Conservation (phyloP, 2,888 invertebrate species). For the Leucophora obtusa region DNA sequence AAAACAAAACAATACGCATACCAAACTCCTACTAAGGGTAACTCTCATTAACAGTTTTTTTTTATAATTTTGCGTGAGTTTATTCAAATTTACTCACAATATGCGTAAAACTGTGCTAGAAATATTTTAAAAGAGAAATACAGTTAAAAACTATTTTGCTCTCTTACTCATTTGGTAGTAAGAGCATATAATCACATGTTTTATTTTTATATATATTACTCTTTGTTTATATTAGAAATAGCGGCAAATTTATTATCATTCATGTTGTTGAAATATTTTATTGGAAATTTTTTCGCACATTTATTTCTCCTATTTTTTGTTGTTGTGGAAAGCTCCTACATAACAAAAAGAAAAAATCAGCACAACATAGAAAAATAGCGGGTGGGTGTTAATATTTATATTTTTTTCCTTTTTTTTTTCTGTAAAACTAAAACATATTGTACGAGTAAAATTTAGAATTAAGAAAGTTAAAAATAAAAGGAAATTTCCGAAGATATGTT, state of each 20-base stretch:
- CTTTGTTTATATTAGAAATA: slow-evolving; percentile 34
- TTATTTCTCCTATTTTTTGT: slow-evolving; percentile 25
- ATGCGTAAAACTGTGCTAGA: neutral
- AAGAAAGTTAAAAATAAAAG: neutral
- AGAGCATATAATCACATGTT: slow-evolving; percentile 34
- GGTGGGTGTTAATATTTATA: slow-evolving; percentile 34
- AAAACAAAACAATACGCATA: slow-evolving; percentile 9
- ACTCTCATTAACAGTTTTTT: neutral
- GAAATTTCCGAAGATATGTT: neutral
- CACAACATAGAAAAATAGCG: slow-evolving; percentile 13
- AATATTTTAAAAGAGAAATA: neutral
- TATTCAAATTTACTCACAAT: neutral
- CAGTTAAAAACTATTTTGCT: neutral
- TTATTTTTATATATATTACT: slow-evolving; percentile 5
- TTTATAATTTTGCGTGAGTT: slow-evolving; percentile 5
- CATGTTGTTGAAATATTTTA: slow-evolving; percentile 42
- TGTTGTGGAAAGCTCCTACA: neutral
- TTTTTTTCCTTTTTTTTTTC: neutral
- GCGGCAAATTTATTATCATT: slow-evolving; percentile 58
- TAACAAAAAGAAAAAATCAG: slow-evolving; percentile 12
- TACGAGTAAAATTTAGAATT: too few relatives aligned
- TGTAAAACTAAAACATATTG: too few relatives aligned
- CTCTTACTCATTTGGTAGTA: slow-evolving; percentile 4
- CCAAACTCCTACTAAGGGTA: neutral
- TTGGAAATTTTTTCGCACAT: slow-evolving; percentile 16